phyloP scores from a whole-genome alignment of 2,113 vertebrate species.

The Butorides virescens region DNA sequence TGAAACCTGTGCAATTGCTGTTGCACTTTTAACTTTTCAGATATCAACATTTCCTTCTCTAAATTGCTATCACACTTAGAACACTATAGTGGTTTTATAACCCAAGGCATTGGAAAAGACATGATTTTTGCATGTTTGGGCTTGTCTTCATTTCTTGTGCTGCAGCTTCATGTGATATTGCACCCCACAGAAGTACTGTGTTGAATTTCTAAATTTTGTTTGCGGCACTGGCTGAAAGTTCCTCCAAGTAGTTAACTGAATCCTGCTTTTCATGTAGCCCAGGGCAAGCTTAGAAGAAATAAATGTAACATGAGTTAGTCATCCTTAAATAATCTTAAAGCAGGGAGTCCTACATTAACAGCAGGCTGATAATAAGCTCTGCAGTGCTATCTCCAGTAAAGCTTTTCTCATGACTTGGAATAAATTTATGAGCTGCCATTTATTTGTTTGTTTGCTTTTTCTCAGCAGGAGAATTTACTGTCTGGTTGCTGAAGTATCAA shows the following conservation, averaged over 20 bases:
- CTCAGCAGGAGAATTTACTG: not conserved
- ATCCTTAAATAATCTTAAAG: constrained; percentile 45
- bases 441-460: constrained; percentile 26
- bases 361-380: constrained; percentile 16
- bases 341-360: not conserved
- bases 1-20: not conserved
- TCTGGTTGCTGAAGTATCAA: not conserved
- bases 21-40: not conserved
- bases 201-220: not conserved
- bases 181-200: not conserved
- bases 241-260: not conserved
- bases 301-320: constrained; percentile 19
- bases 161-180: not conserved
- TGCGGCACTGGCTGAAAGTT: not conserved
- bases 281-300: not conserved
- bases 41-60: not conserved
- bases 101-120: not conserved
- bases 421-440: not conserved
- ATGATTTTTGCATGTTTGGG: not conserved
- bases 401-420: not conserved
- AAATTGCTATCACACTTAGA: not conserved
- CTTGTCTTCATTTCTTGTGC: not conserved
- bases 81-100: not conserved
- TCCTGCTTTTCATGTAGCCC: constrained; percentile 11
- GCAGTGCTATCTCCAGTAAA: not conserved